Evolutionary conservation across 2,888 invertebrate genomes (phyloP), one percentile per base, ranked within the genome.

Genomic region (Druceiella hillmani): DNA sequence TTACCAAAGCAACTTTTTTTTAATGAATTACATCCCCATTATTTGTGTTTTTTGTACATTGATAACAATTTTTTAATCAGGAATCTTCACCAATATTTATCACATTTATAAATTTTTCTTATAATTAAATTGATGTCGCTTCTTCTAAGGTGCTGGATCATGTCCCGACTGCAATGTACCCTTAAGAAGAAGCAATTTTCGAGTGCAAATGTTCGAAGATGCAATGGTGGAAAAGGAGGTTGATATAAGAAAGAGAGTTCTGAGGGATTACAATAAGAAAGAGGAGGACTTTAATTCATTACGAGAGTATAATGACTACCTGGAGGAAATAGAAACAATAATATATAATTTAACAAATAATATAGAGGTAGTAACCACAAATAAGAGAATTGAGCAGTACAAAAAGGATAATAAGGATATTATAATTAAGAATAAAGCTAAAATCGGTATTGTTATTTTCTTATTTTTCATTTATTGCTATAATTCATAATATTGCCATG

Each of bases 191-290:
- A 87, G 82, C 54, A 92, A 92, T 57, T 99, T 91, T 58, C 78
- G 98, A 35, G 82, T 94, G 3, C 98, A 99, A 57, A 69, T 95
- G 11, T 99, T 98, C 58, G 98, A 99, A 70, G 97, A 99, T 69
- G 77, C 97, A 0, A 78, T 78, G 67, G 90, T 99, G 1, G 99
- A 99, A 63, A 97, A 97, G 60, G 99, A 99, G 73, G 87, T 97
- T 5, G 94, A 97, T 55, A 93, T 98, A 44, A 74, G 99, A 17
- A 87, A 87, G 57, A 75, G 87, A 49, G 82, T 99, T 13, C 66
- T 94, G 7, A 78, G 83, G 50, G 92, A 97, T 62, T 98, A 86
- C 56, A 97, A 95, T 57, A 93, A 95, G 56, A 91, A 87, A 56
- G 91, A 94, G 59, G 92, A 93, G 48, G 98, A 99, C 62, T 99